Evolutionary conservation across 2,888 invertebrate genomes (phyloP).

Genomic region (Leucophenga montana): DNA sequence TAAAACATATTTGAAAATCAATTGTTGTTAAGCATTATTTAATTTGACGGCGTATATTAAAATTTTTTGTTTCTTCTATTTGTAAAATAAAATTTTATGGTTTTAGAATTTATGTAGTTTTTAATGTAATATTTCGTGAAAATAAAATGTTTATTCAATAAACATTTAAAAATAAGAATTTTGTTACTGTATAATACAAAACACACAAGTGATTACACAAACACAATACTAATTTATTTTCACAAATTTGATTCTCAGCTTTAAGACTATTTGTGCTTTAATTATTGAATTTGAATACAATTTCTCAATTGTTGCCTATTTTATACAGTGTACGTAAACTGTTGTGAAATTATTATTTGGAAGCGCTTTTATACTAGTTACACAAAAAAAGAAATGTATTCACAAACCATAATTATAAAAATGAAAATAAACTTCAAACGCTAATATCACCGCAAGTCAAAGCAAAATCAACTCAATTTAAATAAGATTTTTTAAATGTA

Average conservation of each 20-base stretch:
- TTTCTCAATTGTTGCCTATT: slow-evolving; percentile 6
- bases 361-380: slow-evolving; percentile 21
- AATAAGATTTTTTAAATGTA: slow-evolving; percentile 29
- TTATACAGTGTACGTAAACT: slow-evolving; percentile 21
- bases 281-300: not conserved
- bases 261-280: slow-evolving; percentile 22
- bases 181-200: slow-evolving; percentile 58
- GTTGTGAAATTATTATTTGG: not conserved
- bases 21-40: too few species aligned
- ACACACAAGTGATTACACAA: not conserved
- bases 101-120: too few species aligned
- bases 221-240: not conserved
- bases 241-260: not conserved
- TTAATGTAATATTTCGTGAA: too few species aligned
- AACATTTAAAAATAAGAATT: not conserved
- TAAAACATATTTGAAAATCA: too few species aligned
- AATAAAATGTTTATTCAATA: too few species aligned
- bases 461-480: slow-evolving; percentile 1
- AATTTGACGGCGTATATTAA: too few species aligned
- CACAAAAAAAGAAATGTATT: not conserved
- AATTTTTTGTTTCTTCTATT: too few species aligned
- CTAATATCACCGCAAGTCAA: slow-evolving; percentile 30
- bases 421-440: slow-evolving; percentile 14
- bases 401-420: not conserved
- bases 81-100: too few species aligned